Percentiles rank a stretch among this genome's conserved stretches.
phyloP scores from a whole-genome alignment of 2,888 invertebrate species.

The Xiphydria camelus region DNA sequence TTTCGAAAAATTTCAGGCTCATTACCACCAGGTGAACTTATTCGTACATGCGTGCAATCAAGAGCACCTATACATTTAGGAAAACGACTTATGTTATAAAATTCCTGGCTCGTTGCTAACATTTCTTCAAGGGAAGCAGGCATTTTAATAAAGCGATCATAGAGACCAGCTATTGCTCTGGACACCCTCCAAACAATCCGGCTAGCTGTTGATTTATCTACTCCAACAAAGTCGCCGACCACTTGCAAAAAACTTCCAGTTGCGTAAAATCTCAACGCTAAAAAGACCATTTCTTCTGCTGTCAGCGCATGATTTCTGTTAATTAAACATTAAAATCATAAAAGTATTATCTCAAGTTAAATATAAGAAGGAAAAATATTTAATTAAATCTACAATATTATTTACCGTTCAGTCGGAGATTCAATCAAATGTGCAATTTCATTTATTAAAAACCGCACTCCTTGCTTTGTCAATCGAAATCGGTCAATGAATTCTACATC shows the following conservation, averaged over 20 bases:
- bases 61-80: slow-evolving; percentile 14
- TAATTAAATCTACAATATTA: no score
- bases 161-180: slow-evolving; percentile 5
- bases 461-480: no score
- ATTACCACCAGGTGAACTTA: slow-evolving; percentile 8
- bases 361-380: no score
- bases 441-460: no score
- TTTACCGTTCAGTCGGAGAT: no score
- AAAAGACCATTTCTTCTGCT: slow-evolving; percentile 6
- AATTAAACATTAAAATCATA: no score
- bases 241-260: slow-evolving; percentile 10
- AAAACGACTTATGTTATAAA: slow-evolving; percentile 17
- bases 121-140: slow-evolving; percentile 10
- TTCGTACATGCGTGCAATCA: slow-evolving; percentile 11
- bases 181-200: slow-evolving; percentile 10
- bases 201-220: slow-evolving; percentile 11
- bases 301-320: slow-evolving; percentile 5
- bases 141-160: slow-evolving; percentile 11
- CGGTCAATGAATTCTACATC: no score
- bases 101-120: neutral
- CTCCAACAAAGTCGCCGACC: slow-evolving; percentile 10
- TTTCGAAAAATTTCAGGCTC: no score
- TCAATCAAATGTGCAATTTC: no score
- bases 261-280: no score
- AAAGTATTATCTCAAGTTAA: no score